These are phyloP conservation scores for Lagopus leucura DNA, from an alignment of 2,113 vertebrate genomes.

Conservation along the genomic window DNA sequence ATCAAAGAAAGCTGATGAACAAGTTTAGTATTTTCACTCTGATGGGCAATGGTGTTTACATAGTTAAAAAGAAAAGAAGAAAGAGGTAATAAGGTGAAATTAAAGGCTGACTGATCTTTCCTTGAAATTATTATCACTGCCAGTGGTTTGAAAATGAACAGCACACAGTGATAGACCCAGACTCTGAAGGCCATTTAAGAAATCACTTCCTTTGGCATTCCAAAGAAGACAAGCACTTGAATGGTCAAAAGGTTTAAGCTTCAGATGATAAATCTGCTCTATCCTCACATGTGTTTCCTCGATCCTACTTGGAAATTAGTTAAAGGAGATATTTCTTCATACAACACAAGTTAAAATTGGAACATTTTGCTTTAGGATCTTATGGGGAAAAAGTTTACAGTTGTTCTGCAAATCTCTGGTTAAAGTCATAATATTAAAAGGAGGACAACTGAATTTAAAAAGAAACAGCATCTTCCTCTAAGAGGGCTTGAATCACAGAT, in stretches of 20 bases:
- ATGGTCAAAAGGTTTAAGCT: neutral
- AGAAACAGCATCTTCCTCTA: neutral
- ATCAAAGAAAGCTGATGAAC: neutral
- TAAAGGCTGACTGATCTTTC: neutral
- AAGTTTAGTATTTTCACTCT: neutral
- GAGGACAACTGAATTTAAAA: neutral
- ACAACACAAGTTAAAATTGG: neutral
- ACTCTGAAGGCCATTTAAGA: neutral
- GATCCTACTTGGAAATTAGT: neutral
- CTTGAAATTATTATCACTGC: neutral
- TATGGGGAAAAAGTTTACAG: neutral
- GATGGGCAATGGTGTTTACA: neutral
- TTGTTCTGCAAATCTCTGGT: neutral
- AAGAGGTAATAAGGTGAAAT: neutral
- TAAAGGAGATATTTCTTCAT: neutral
- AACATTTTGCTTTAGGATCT: neutral
- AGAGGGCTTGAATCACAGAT: neutral
- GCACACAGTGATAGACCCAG: neutral
- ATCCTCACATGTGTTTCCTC: neutral
- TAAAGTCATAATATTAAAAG: neutral
- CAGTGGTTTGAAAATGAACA: neutral
- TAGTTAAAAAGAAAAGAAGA: neutral
- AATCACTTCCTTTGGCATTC: neutral
- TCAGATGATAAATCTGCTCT: neutral
- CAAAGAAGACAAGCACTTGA: neutral